phyloP scores from a whole-genome alignment of 2,888 invertebrate species.

The Pantelozetes paolii region DNA sequence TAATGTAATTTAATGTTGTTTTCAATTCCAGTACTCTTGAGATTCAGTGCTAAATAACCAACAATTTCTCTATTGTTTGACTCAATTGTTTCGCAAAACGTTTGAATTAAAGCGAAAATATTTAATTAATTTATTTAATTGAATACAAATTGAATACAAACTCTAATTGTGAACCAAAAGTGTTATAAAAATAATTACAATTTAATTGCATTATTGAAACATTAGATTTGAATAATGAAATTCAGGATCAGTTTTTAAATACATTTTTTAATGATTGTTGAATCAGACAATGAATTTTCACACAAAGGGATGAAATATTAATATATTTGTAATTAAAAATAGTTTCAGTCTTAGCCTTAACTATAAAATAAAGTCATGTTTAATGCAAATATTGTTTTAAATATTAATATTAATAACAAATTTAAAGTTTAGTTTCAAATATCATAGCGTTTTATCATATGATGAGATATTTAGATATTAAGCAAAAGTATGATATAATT shows the following conservation, averaged over 20 bases:
- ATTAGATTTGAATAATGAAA: too few species aligned
- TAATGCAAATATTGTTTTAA: background rate
- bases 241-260: too few species aligned
- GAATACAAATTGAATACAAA: background rate
- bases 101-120: background rate
- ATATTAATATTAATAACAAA: background rate
- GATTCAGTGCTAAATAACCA: background rate
- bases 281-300: too few species aligned
- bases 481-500: background rate
- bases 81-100: background rate
- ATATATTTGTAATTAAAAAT: too few species aligned
- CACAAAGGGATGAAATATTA: too few species aligned
- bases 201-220: too few species aligned
- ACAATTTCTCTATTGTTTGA: background rate
- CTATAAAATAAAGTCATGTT: background rate
- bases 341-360: background rate
- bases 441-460: background rate
- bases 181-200: too few species aligned
- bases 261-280: too few species aligned
- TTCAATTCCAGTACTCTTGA: background rate
- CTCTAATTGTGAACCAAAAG: too few species aligned
- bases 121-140: background rate
- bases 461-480: background rate
- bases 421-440: background rate
- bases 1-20: background rate